Base-by-base conservation (phyloP, 2,797 vertebrate genomes). In the Pantherophis alleghaniensis region DNA sequence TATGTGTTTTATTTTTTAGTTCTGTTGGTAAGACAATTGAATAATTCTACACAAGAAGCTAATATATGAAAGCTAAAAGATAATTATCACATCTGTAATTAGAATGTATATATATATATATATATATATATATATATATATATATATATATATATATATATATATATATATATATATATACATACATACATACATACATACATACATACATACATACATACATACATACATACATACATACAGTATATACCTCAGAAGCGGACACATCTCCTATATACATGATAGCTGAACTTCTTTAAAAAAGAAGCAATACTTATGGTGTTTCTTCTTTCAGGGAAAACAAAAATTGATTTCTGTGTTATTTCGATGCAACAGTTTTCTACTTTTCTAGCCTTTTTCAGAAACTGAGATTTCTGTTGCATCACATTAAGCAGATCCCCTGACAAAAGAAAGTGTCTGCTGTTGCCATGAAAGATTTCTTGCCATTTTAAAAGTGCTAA, bases 1-100 rank as follows among this genome's bases (percentile, higher is more conserved):
- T 9, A 37, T 20, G 0, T 1, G 7, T 79, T 1, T 79, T 79
- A 79, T 47, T 83, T 37, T 42, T 22, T 59, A 90, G 59, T 90
- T 24, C 87, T 63, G 47, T 51, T 91, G 57, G 47, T 89, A 91
- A 93, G 89, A 89, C 87, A 91, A 63, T 91, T 89, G 69, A 87
- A 83, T 93, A 91, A 89, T 93, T 86, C 9, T 18, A 56, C 61
- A 47, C 59, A 22, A 69, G 63, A 61, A 89, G 56, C 90, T 91
- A 93, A 93, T 88, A 93, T 9, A 9, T 60, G 53, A 63, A 14
- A 93, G 24, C 28, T 59, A 0, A 0, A 16, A 86, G 32, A 0
- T 90, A 94, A 93, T 86, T 14, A 86, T 87, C 53, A 92, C 92
- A 92, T 53, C 0, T 56, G 56, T 60, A 92, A 90, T 92, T 55